phyloP scores from a whole-genome alignment of 2,113 vertebrate genomes.

The Calypte anna region DNA sequence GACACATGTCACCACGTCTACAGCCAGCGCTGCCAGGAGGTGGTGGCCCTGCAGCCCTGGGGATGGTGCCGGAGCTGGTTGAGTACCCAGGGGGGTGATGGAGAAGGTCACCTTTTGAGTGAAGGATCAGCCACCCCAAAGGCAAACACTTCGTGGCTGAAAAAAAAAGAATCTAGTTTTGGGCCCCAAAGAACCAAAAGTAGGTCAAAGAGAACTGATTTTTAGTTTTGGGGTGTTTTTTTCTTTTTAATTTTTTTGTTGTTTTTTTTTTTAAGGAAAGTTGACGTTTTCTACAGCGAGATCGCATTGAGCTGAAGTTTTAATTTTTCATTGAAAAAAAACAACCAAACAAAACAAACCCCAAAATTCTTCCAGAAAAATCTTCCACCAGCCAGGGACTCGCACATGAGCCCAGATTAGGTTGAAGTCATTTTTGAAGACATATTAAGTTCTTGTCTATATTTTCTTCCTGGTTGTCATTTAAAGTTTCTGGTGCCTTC shows the following conservation, averaged over 20 bases:
- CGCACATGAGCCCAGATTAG: constrained; percentile 46
- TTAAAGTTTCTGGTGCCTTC: constrained; percentile 70
- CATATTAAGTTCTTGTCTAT: constrained; percentile 65
- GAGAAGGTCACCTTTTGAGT: constrained; percentile 47
- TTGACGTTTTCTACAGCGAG: constrained; percentile 50
- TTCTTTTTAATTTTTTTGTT: neutral
- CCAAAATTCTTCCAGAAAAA: constrained; percentile 38
- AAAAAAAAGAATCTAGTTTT: constrained; percentile 29
- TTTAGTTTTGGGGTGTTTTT: neutral
- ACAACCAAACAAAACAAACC: neutral
- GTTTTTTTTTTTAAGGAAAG: neutral
- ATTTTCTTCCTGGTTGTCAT: constrained; percentile 72
- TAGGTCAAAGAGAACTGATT: constrained; percentile 30
- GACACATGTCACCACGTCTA: neutral
- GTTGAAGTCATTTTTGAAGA: constrained; percentile 67
- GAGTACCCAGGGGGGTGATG: neutral
- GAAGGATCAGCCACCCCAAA: constrained; percentile 44
- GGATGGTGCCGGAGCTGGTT: constrained; percentile 17
- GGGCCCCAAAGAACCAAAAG: constrained; percentile 28
- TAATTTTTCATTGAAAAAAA: constrained; percentile 35
- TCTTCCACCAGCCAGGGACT: constrained; percentile 63
- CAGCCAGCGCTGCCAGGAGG: neutral
- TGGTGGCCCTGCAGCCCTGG: neutral
- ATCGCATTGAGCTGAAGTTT: constrained; percentile 37
- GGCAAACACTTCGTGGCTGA: constrained; percentile 28